Conservation (phyloP, 2,797 vertebrate species). For the Amniataba percoides region DNA sequence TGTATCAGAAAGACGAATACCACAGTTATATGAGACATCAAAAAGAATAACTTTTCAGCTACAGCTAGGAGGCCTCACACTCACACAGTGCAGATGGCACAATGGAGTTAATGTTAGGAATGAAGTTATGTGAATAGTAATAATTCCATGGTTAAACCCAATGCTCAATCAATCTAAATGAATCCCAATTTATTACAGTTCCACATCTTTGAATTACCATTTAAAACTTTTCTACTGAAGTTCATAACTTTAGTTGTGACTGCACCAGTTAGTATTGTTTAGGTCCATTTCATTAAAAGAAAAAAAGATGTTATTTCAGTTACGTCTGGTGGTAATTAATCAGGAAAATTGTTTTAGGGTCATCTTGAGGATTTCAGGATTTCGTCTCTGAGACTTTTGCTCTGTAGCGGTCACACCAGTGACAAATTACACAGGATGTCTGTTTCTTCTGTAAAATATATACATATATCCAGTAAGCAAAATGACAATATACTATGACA, state of each 20-base stretch:
- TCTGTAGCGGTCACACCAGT: neutral
- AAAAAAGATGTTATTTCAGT: too few species aligned
- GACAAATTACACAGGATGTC: neutral
- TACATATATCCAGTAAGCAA: neutral
- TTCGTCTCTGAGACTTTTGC: neutral
- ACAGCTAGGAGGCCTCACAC: neutral
- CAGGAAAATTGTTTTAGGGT: neutral
- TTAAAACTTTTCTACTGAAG: neutral
- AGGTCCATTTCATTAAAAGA: neutral
- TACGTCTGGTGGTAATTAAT: neutral
- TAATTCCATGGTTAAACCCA: neutral
- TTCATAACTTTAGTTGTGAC: neutral
- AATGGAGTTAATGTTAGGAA: neutral
- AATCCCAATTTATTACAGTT: neutral
- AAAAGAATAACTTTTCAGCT: neutral
- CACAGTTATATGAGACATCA: neutral
- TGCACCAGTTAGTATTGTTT: neutral
- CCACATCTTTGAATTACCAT: neutral
- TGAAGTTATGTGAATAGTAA: neutral
- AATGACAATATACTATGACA: neutral
- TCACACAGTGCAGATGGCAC: neutral
- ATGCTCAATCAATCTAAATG: neutral
- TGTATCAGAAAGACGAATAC: conserved; percentile 12
- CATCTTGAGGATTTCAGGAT: neutral
- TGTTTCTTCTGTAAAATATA: too few species aligned